Evolutionary conservation across 35 echinoderm and acorn worm species (phyloP).

Genomic region (Heliocidaris erythrogramma): DNA sequence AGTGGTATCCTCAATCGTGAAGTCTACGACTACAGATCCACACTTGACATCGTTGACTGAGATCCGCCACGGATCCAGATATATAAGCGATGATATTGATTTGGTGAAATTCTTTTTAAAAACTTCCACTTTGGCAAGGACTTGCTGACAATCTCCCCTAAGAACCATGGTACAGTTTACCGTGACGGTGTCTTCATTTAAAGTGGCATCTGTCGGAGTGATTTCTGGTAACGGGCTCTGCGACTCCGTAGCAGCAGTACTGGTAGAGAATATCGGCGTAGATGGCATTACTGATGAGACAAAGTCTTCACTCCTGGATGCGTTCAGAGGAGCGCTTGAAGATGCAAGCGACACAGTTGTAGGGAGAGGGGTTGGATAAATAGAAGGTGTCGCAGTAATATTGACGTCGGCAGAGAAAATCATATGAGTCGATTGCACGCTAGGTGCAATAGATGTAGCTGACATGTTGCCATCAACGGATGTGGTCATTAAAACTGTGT

Average conservation of each 20-base stretch:
- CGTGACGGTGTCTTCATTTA: neutral
- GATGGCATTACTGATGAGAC: constrained; percentile 32
- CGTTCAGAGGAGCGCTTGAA: neutral
- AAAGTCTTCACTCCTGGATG: neutral
- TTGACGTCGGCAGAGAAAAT: neutral
- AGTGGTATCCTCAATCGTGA: constrained; percentile 33
- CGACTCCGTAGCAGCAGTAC: neutral
- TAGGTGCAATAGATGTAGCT: neutral
- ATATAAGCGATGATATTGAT: neutral
- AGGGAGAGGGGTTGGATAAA: neutral
- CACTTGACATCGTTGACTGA: constrained; percentile 50
- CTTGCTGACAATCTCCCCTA: constrained; percentile 21
- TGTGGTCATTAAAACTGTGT: neutral
- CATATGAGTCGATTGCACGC: neutral
- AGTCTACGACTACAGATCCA: constrained; percentile 59
- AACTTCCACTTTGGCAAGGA: neutral
- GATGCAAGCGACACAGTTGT: neutral
- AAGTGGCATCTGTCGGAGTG: neutral
- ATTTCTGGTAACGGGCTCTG: neutral
- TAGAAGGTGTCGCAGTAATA: neutral
- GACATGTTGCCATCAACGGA: neutral
- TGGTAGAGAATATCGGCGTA: neutral
- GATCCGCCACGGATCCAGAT: neutral
- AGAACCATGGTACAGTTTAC: constrained; percentile 49
- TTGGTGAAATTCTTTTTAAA: constrained; percentile 28